A percentile compares a stretch with the other conserved stretches of the same genome.
Conservation (phyloP, 2,113 vertebrate genomes). For the Symphodus melops region DNA sequence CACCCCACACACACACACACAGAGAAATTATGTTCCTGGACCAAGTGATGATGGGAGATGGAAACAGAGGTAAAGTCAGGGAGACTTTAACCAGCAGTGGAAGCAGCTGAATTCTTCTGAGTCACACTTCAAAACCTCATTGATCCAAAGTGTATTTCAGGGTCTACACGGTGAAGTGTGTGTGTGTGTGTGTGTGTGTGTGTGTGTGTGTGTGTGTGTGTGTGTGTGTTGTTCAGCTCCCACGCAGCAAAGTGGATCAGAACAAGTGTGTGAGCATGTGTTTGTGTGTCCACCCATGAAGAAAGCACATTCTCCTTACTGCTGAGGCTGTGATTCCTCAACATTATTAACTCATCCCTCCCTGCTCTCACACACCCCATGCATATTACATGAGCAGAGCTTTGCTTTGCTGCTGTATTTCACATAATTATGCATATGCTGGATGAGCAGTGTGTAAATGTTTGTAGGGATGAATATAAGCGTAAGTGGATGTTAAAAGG, state of each 20-base stretch:
- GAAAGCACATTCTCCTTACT: slow-evolving; percentile 21
- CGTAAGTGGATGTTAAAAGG: slow-evolving; percentile 49
- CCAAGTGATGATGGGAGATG: slow-evolving; percentile 1
- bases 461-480: slow-evolving; percentile 61
- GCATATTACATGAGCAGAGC: slow-evolving; percentile 63
- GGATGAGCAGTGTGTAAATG: slow-evolving; percentile 62
- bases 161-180: neutral
- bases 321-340: slow-evolving; percentile 24
- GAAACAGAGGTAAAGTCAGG: slow-evolving; percentile 4
- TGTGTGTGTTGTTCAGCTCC: neutral
- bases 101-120: slow-evolving; percentile 42
- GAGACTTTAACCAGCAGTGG: slow-evolving; percentile 16
- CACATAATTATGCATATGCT: slow-evolving; percentile 57
- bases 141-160: slow-evolving; percentile 35
- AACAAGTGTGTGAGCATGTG: neutral
- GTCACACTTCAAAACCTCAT: slow-evolving; percentile 57
- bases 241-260: slow-evolving; percentile 1
- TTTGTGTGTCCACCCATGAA: slow-evolving; percentile 17
- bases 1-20: neutral
- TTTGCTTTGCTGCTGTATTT: slow-evolving; percentile 46
- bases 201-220: slow-evolving; percentile 12
- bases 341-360: slow-evolving; percentile 30
- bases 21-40: slow-evolving; percentile 23
- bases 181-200: slow-evolving; percentile 4
- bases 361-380: slow-evolving; percentile 48